Evolutionary conservation across 2,113 vertebrate species (phyloP).

Genomic region (Equus quagga): DNA sequence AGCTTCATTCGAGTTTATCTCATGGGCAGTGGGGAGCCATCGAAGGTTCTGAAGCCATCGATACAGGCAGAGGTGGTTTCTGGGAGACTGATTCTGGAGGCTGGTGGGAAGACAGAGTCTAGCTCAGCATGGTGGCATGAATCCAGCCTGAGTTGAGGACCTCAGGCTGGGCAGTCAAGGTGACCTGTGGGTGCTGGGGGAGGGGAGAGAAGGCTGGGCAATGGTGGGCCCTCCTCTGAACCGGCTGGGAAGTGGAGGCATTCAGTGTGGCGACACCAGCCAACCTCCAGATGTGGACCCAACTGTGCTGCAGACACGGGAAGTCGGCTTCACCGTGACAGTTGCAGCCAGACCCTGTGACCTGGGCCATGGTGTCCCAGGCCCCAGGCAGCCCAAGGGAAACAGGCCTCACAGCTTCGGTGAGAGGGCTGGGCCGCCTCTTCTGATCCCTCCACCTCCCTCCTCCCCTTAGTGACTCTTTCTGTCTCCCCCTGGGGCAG

Average conservation of each 20-base stretch:
- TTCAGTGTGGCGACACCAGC: not conserved
- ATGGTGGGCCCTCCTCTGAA: not conserved
- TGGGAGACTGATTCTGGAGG: not conserved
- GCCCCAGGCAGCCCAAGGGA: not conserved
- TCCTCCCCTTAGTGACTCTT: not conserved
- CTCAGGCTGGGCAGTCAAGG: not conserved
- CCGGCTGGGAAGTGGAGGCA: not conserved
- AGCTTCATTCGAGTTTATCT: not conserved
- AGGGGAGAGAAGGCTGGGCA: not conserved
- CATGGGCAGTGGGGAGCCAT: not conserved
- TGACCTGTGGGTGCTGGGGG: not conserved
- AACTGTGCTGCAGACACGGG: not conserved
- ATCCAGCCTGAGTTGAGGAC: not conserved
- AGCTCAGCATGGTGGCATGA: not conserved
- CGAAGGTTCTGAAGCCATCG: not conserved
- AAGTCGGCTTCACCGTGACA: not conserved
- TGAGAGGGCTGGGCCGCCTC: not conserved
- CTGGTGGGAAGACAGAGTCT: not conserved
- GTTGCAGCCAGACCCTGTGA: not conserved
- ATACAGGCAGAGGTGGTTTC: not conserved
- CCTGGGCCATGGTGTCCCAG: not conserved
- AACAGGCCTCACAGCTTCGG: not conserved
- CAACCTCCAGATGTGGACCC: fast-evolving
- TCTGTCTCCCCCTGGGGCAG: not conserved
- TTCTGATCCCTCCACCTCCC: not conserved